Conservation (phyloP, 2,113 vertebrate genomes). For the Tyto alba region DNA sequence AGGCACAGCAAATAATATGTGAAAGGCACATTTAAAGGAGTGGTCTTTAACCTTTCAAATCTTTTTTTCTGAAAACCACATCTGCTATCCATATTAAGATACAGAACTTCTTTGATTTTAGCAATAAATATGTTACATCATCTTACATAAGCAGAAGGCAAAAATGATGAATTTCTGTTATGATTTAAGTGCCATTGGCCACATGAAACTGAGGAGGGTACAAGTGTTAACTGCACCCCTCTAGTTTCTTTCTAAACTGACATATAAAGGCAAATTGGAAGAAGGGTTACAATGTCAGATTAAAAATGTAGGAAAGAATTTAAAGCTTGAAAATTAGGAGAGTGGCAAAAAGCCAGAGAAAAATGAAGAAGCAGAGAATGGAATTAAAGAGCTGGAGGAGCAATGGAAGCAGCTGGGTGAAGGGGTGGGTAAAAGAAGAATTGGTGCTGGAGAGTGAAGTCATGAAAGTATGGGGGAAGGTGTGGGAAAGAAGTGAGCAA, state of each 20-base stretch:
- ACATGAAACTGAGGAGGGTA: background rate
- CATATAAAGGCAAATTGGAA: background rate
- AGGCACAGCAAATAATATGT: background rate
- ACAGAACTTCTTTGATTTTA: background rate
- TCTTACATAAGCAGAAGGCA: background rate
- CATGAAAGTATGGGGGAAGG: conserved; percentile 57
- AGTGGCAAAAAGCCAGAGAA: background rate
- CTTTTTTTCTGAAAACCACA: background rate
- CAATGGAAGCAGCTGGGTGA: conserved; percentile 42
- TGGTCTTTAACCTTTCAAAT: background rate
- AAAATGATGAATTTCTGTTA: background rate
- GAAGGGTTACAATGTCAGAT: background rate
- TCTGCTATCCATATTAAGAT: background rate
- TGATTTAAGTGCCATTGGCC: background rate
- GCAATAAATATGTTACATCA: background rate
- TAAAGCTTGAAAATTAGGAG: background rate
- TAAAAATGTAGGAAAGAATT: background rate
- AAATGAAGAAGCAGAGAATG: background rate
- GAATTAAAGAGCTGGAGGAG: conserved; percentile 3
- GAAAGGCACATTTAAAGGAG: background rate
- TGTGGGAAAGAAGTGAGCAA: conserved; percentile 61
- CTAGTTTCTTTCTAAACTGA: background rate
- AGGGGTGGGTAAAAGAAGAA: conserved; percentile 39
- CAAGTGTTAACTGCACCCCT: background rate
- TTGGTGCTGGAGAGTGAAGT: background rate